Conservation (phyloP, 2,888 invertebrate species). For the Listrodromus nycthemerus region DNA sequence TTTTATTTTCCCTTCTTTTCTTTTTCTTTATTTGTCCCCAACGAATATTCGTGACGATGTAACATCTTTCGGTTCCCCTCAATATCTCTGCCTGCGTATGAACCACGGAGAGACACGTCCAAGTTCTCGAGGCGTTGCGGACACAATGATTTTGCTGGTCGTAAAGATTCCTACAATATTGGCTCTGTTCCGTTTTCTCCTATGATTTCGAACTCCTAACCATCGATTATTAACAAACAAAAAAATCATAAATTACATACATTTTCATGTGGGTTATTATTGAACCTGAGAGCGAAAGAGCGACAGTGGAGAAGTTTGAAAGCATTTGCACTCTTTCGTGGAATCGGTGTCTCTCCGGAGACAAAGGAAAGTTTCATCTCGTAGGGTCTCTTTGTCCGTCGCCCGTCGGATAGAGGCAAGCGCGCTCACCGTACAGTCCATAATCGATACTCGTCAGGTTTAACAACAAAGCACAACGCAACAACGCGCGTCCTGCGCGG, state of each 20-base stretch:
- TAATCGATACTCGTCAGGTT: conserved; percentile 52
- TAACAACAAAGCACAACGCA: conserved; percentile 45
- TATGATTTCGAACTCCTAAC: conserved; percentile 29
- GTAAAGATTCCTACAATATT: conserved; percentile 56
- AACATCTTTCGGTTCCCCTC: conserved; percentile 3
- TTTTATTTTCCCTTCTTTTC: conserved; percentile 9
- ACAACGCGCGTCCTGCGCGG: conserved; percentile 35
- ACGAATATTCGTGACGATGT: conserved; percentile 5
- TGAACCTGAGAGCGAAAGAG: neutral
- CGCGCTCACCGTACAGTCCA: conserved; percentile 5
- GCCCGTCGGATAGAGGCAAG: neutral
- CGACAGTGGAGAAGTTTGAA: neutral
- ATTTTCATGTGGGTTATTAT: neutral
- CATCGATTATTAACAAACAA: conserved; percentile 49
- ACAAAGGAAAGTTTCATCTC: conserved; percentile 8
- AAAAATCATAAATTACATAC: neutral
- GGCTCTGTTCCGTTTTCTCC: neutral
- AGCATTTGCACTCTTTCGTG: neutral
- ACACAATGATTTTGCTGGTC: conserved; percentile 41
- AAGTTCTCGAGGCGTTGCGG: conserved; percentile 29
- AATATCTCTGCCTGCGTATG: neutral
- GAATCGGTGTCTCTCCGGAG: conserved; percentile 2
- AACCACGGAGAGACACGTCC: conserved; percentile 20
- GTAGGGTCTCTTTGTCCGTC: neutral
- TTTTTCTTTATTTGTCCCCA: conserved; percentile 9